Base-by-base conservation (phyloP, 2,797 vertebrate species). In the Antennarius maculatus region DNA sequence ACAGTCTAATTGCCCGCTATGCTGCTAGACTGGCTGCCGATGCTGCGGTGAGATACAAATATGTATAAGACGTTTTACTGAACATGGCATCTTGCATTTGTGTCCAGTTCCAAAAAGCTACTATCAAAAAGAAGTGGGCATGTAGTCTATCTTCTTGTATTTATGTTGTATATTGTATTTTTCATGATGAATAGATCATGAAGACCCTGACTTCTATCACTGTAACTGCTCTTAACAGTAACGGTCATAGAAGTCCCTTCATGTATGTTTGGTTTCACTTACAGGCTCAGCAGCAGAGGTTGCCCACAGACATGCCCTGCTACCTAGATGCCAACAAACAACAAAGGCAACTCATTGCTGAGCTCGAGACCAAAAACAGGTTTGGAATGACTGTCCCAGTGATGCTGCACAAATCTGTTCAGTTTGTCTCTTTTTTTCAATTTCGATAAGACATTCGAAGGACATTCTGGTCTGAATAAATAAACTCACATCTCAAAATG, bases 341-440 rank as follows among this genome's bases (percentile, higher is more conserved):
- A 60, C 97, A 99, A 85, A 92, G 97, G 84, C 97, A 98, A 88
- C 95, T 99, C 86, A 99, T 99, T 29, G 97, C 97, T 5, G 98
- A 99, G 91, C 95, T 99, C 1, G 98, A 99, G 90, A 97, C 95
- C 88, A 99, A 99, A 91, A 99, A 99, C 94, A 95, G 97, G 98
- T 99, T 86, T 87, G 90, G 76, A 79, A 65, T 6, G 63, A 70
- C 45, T 61, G 65, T 55, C n/a, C 70, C 10, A 3, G 11, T 64
- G 53, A 62, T 27, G 17, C 60, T 55, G 47, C 54, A 76, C 34
- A 39, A 11, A 46, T 50, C 5, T 18, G 31, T 70, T 53, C 34
- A 69, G 28, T 75, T 59, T 47, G 48, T 74, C 54, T 60, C 15
- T 10, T 46, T 17, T 47, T 34, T 39, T 31, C 6, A 31, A 7